phyloP scores from a whole-genome alignment of 1,140 invertebrate species.

The Oncopodura yosiiana region DNA sequence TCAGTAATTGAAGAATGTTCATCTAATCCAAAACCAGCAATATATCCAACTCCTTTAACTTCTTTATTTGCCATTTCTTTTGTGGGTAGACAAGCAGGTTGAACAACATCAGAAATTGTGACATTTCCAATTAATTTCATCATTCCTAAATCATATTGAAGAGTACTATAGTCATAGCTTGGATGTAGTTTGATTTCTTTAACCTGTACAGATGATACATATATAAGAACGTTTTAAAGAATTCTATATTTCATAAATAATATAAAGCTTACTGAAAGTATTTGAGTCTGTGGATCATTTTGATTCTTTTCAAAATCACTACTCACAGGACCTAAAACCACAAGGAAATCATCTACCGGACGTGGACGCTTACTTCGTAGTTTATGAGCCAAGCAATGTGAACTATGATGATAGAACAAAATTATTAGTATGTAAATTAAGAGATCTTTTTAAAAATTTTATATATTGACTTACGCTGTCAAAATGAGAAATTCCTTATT shows the following conservation, averaged over 20 bases:
- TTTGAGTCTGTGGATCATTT: constrained; percentile 3
- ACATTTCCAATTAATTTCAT: constrained; percentile 5
- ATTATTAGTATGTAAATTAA: neutral
- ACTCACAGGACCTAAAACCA: constrained; percentile 16
- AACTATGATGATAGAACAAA: neutral
- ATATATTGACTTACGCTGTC: constrained; percentile 12
- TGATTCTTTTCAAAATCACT: constrained; percentile 15
- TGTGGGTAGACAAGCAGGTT: constrained; percentile 13
- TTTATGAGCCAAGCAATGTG: constrained; percentile 5
- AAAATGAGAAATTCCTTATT: constrained; percentile 18
- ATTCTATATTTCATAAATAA: neutral
- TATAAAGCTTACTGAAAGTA: constrained; percentile 2
- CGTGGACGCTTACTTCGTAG: constrained; percentile 3
- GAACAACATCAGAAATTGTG: neutral
- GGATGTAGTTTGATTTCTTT: constrained; percentile 15
- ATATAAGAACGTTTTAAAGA: neutral
- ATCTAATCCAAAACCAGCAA: constrained; percentile 24
- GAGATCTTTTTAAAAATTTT: neutral
- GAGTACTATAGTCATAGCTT: constrained; percentile 14
- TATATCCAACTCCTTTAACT: constrained; percentile 15
- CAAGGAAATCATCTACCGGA: constrained; percentile 14
- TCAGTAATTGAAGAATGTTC: constrained; percentile 3
- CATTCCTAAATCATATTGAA: constrained; percentile 17
- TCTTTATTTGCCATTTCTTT: constrained; percentile 23
- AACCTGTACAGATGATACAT: neutral